These are phyloP conservation scores for Empis livida DNA, from an alignment of 2,888 invertebrate genomes.

Conservation along the genomic window DNA sequence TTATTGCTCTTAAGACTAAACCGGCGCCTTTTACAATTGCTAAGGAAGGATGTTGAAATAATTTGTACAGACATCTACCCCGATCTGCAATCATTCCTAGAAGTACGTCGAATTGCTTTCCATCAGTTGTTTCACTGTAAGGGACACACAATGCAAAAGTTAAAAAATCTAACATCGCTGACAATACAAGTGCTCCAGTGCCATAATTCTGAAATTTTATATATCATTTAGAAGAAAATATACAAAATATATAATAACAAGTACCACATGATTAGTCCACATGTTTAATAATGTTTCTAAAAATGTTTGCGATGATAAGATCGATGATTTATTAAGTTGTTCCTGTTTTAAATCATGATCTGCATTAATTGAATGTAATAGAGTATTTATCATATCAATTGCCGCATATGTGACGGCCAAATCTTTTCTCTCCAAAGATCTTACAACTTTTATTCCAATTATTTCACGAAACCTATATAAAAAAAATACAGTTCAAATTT, in stretches of 20 bases:
- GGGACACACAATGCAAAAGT: conserved; percentile 97
- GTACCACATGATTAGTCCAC: conserved; percentile 91
- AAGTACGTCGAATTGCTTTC: conserved; percentile 85
- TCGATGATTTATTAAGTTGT: conserved; percentile 92
- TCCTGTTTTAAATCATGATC: conserved; percentile 95
- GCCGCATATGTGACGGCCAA: conserved; percentile 91
- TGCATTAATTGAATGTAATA: conserved; percentile 97
- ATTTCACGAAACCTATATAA: conserved; percentile 76
- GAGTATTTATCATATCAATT: conserved; percentile 90
- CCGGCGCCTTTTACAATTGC: conserved; percentile 98
- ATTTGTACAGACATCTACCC: conserved; percentile 79
- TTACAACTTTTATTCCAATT: conserved; percentile 83
- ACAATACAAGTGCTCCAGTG: conserved; percentile 90
- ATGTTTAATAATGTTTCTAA: conserved; percentile 85
- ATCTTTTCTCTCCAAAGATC: conserved; percentile 75
- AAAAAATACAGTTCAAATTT: background rate
- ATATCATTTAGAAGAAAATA: background rate
- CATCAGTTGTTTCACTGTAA: conserved; percentile 97
- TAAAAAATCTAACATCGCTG: conserved; percentile 95
- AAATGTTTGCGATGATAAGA: conserved; percentile 83
- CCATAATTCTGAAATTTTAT: conserved; percentile 56
- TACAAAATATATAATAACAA: background rate
- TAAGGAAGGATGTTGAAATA: conserved; percentile 80
- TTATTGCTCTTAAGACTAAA: conserved; percentile 89
- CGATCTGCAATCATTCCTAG: conserved; percentile 87